Evolutionary conservation across 1,140 invertebrate species (phyloP).

Genomic region (Drosophila pectinifera): DNA sequence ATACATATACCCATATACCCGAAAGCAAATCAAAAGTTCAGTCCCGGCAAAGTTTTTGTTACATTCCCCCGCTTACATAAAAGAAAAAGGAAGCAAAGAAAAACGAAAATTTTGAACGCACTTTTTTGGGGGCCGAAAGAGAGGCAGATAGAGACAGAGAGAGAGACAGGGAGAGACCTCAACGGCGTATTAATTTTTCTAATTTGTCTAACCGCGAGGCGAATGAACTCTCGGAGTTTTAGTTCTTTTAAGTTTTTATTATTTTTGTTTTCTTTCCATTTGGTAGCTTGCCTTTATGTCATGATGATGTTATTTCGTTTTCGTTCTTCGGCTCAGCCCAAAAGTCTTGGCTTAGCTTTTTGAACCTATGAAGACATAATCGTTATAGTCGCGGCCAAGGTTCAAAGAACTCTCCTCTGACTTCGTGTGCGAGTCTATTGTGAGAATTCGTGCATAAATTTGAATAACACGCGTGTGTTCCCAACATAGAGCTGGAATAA

Average conservation of each 20-base stretch:
- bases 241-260: conserved; percentile 46
- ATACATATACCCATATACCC: conserved; percentile 37
- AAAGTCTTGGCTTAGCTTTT: conserved; percentile 62
- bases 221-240: conserved; percentile 75
- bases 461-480: conserved; percentile 54
- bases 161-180: conserved; percentile 29
- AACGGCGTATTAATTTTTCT: conserved; percentile 80
- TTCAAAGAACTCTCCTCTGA: conserved; percentile 75
- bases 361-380: conserved; percentile 79
- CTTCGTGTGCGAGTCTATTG: conserved; percentile 58
- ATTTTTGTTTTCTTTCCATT: conserved; percentile 33
- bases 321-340: conserved; percentile 55
- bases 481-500: conserved; percentile 34
- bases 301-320: conserved; percentile 80
- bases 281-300: conserved; percentile 71
- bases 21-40: conserved; percentile 79
- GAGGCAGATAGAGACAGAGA: background rate
- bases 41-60: conserved; percentile 56
- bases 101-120: conserved; percentile 59
- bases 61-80: conserved; percentile 78
- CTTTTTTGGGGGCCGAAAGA: conserved; percentile 41
- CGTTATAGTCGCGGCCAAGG: conserved; percentile 71
- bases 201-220: conserved; percentile 76
- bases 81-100: conserved; percentile 39
- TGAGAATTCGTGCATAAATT: conserved; percentile 82